Evolutionary conservation across 2,113 vertebrate species (phyloP), one percentile per base, ranked within the genome.

Genomic region (Tretioscincus oriximinensis): DNA sequence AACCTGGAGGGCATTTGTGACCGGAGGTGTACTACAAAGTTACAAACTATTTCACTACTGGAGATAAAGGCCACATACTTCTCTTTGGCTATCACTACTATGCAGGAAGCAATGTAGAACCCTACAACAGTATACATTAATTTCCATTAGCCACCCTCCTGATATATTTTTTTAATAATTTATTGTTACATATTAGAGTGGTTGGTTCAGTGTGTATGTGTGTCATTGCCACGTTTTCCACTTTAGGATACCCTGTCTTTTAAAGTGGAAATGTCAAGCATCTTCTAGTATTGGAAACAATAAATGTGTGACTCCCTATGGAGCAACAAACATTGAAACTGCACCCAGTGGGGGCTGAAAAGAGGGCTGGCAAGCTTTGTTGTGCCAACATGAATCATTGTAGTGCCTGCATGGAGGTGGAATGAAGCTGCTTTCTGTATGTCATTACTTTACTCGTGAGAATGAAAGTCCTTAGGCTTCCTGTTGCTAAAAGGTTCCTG

Each of bases 151-250:
- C 69, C 49, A 21, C 29, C 82, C 49, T n/a, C 51, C 12, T 69
- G 83, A 81, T 86, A 81, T 86, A 88, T 84, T 90, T 91, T 41
- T 87, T 74, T 45, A 76, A 84, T 80, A 76, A 70, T 6, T 85
- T 88, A 73, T 70, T 88, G 87, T 91, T 67, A 84, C 88, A 82
- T 85, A 81, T 85, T 81, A 21, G 89, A 84, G 87, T 84, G 88
- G 80, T 63, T 67, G 63, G 83, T 91, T 85, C 84, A 12, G 14
- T 58, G 54, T 58, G 18, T 58, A 18, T 14, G 18, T 14, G 54
- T 58, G 54, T 58, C 14, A 58, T 5, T 58, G 18, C 78, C 87
- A 81, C 51, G 86, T 85, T 85, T 78, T 74, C 70, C 67, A 72
- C 7, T 1, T 89, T 85, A 83, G 86, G 70, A n/a, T 1, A 22